phyloP scores from a whole-genome alignment of 2,797 vertebrate species.

The Gastrophryne carolinensis region DNA sequence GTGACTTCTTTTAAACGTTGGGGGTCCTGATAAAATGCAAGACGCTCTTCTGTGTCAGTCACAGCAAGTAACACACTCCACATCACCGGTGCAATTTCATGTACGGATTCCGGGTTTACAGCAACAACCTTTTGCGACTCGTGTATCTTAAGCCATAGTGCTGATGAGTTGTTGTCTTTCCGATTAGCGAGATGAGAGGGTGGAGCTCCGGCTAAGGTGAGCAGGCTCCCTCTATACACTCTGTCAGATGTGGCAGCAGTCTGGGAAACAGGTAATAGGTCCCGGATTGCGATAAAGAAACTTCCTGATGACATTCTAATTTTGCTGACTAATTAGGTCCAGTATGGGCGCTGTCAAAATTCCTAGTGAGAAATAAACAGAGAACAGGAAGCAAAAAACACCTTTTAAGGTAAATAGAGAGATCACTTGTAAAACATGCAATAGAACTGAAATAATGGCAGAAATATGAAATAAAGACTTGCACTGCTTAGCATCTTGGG shows the following conservation, averaged over 20 bases:
- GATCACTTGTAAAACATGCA: no score
- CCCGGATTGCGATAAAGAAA: slow-evolving; percentile 9
- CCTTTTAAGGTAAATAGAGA: no score
- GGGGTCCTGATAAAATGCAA: slow-evolving; percentile 62
- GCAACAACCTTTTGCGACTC: slow-evolving; percentile 66
- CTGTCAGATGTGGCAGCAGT: not conserved
- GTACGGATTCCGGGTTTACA: slow-evolving; percentile 63
- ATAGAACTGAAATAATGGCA: no score
- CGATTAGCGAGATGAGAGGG: not conserved
- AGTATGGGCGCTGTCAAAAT: not conserved
- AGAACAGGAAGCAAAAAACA: no score
- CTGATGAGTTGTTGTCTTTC: not conserved
- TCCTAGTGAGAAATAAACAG: not conserved
- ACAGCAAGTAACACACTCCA: slow-evolving; percentile 71
- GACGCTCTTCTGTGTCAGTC: slow-evolving; percentile 65
- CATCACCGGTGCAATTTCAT: slow-evolving; percentile 62
- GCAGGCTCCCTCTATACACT: slow-evolving; percentile 32
- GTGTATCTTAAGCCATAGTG: slow-evolving; percentile 63
- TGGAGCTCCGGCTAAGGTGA: not conserved
- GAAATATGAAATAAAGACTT: no score
- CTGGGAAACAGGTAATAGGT: slow-evolving; percentile 2
- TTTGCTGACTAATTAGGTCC: not conserved
- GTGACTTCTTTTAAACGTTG: slow-evolving; percentile 63
- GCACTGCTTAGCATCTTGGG: no score
- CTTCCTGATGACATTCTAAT: slow-evolving; percentile 22